phyloP scores from a whole-genome alignment of 2,888 invertebrate species.

The Polyommatus iphigenia region DNA sequence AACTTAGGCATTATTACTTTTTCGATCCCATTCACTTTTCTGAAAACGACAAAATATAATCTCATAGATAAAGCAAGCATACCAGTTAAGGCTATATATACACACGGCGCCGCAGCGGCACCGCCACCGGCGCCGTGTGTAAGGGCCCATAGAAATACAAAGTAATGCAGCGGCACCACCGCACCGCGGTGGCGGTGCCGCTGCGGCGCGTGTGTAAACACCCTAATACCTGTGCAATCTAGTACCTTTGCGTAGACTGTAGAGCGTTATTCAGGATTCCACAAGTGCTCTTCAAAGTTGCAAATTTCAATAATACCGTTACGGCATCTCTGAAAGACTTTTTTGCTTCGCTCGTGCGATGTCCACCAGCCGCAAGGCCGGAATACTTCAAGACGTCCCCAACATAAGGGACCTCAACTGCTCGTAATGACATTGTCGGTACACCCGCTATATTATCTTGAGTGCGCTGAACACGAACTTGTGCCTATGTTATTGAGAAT shows the following conservation, averaged over 20 bases:
- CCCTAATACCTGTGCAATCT: not conserved
- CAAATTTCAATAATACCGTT: slow-evolving; percentile 71
- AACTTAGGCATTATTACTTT: slow-evolving; percentile 74
- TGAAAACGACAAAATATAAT: slow-evolving; percentile 47
- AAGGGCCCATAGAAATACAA: too few relatives aligned
- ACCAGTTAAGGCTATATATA: too few relatives aligned
- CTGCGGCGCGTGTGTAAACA: too few relatives aligned
- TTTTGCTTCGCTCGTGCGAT: slow-evolving; percentile 67
- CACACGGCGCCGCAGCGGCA: too few relatives aligned
- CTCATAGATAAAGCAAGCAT: too few relatives aligned
- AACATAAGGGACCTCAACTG: slow-evolving; percentile 60
- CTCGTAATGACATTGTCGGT: slow-evolving; percentile 59
- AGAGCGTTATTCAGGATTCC: slow-evolving; percentile 63
- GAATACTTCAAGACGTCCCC: slow-evolving; percentile 63
- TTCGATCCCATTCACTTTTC: slow-evolving; percentile 74
- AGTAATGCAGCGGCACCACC: too few relatives aligned
- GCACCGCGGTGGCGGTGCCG: too few relatives aligned
- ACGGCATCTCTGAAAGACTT: slow-evolving; percentile 67
- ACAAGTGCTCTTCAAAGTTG: slow-evolving; percentile 70
- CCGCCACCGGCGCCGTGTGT: too few relatives aligned
- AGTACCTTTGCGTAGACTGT: slow-evolving; percentile 64
- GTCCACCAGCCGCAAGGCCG: slow-evolving; percentile 69
- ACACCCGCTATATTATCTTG: slow-evolving; percentile 72
- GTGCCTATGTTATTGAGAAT: slow-evolving; percentile 53
- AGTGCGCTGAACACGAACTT: slow-evolving; percentile 64